Conservation (phyloP, 2,888 invertebrate species). For the Plebejus anna region DNA sequence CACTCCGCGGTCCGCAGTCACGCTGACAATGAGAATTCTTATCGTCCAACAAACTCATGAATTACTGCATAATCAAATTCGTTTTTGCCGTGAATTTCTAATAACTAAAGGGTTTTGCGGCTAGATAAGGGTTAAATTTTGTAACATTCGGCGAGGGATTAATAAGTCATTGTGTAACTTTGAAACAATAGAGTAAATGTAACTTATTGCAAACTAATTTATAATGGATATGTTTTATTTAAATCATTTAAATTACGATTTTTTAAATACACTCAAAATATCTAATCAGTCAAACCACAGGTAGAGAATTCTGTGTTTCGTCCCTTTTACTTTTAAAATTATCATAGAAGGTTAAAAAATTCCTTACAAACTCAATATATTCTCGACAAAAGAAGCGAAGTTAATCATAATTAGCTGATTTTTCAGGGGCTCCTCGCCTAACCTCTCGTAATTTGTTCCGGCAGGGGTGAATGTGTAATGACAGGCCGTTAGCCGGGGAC, state of each 20-base stretch:
- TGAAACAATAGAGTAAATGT: not conserved
- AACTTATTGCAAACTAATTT: not conserved
- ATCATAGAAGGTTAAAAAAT: not conserved
- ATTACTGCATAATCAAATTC: conserved; percentile 20
- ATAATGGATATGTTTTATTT: not conserved
- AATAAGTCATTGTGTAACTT: not conserved
- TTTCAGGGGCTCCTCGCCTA: conserved; percentile 41
- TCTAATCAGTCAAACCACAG: not conserved
- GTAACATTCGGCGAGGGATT: not conserved
- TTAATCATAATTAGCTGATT: conserved; percentile 16
- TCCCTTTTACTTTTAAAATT: not conserved
- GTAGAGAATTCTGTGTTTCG: not conserved
- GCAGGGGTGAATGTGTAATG: conserved; percentile 52
- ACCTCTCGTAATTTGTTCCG: conserved; percentile 50
- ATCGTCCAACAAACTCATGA: conserved; percentile 21
- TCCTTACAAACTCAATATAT: not conserved
- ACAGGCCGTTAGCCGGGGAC: conserved; percentile 48
- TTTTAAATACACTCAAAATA: not conserved
- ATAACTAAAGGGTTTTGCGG: not conserved
- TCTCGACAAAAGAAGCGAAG: not conserved
- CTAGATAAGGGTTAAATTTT: conserved; percentile 15
- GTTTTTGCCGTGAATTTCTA: conserved; percentile 4
- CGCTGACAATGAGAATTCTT: conserved; percentile 19
- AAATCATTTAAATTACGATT: not conserved
- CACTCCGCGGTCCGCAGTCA: not conserved